Evolutionary conservation across 2,113 vertebrate species (phyloP).

Genomic region (Ailurus styani): DNA sequence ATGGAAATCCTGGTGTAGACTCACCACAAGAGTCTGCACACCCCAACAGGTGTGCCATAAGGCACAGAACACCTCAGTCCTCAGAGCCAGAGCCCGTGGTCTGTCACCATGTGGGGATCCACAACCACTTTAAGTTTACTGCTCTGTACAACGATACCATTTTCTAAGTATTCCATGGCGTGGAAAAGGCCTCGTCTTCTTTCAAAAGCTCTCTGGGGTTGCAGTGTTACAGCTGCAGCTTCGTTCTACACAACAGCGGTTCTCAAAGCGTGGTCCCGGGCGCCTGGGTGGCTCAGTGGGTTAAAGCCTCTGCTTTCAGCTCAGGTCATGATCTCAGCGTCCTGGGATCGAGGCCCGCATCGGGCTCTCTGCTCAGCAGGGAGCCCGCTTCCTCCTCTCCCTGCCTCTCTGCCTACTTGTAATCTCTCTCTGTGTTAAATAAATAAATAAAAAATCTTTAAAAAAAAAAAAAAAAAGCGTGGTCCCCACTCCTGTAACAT

Average conservation of each 20-base stretch:
- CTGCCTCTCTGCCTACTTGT: too few species aligned
- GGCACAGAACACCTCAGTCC: background rate
- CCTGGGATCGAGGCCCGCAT: too few species aligned
- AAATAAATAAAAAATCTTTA: too few species aligned
- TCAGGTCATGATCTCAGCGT: too few species aligned
- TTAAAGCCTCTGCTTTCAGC: too few species aligned
- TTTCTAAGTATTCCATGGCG: background rate
- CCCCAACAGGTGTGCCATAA: background rate
- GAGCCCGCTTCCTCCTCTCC: too few species aligned
- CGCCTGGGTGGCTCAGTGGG: too few species aligned
- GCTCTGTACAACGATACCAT: rapidly evolving
- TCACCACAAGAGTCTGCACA: background rate
- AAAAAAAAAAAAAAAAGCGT: too few species aligned
- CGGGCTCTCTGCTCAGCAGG: too few species aligned
- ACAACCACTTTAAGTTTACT: background rate
- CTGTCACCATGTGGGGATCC: background rate
- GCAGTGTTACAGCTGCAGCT: too few species aligned
- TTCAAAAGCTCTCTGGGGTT: background rate
- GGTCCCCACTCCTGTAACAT: background rate
- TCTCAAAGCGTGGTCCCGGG: background rate
- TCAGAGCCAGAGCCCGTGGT: background rate
- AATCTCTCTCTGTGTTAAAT: too few species aligned
- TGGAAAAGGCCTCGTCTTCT: background rate
- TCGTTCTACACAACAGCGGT: background rate
- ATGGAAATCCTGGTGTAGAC: background rate